Evolutionary conservation across 2,888 invertebrate species (phyloP).

Genomic region (Apamea sordens): DNA sequence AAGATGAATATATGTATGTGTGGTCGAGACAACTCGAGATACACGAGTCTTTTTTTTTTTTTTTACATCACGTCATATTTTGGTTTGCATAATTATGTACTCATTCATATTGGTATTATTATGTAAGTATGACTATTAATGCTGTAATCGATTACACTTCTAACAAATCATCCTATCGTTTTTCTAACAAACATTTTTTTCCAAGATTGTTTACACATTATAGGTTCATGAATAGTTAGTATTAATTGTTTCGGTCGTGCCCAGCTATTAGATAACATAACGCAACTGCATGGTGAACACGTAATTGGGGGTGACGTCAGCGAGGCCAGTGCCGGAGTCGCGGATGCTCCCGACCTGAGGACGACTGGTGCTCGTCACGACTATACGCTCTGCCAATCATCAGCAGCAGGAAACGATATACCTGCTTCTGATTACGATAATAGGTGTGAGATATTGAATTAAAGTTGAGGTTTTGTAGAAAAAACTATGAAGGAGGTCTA

Average conservation of each 20-base stretch:
- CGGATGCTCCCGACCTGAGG: constrained; percentile 77
- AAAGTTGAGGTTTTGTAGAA: constrained; percentile 28
- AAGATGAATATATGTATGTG: neutral
- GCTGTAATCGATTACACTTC: constrained; percentile 14
- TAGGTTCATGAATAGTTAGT: constrained; percentile 55
- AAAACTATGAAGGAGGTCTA: constrained; percentile 30
- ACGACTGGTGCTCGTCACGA: constrained; percentile 81
- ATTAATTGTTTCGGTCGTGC: constrained; percentile 74
- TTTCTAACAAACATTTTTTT: constrained; percentile 34
- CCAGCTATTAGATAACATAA: constrained; percentile 76
- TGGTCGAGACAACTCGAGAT: neutral
- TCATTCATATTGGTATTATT: constrained; percentile 14
- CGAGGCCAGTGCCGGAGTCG: constrained; percentile 79
- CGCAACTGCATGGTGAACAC: constrained; percentile 67
- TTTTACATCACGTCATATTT: neutral
- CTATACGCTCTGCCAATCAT: constrained; percentile 74
- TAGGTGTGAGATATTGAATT: constrained; percentile 41
- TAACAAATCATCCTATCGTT: constrained; percentile 16
- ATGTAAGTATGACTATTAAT: constrained; percentile 1
- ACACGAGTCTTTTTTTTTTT: neutral
- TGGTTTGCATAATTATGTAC: neutral
- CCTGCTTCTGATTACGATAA: constrained; percentile 58
- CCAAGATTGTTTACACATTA: constrained; percentile 36
- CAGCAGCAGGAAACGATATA: constrained; percentile 80
- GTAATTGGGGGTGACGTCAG: constrained; percentile 81